Evolutionary conservation across 1,140 invertebrate species (phyloP), one percentile per base, ranked within the genome.

Genomic region (Euura lappo): DNA sequence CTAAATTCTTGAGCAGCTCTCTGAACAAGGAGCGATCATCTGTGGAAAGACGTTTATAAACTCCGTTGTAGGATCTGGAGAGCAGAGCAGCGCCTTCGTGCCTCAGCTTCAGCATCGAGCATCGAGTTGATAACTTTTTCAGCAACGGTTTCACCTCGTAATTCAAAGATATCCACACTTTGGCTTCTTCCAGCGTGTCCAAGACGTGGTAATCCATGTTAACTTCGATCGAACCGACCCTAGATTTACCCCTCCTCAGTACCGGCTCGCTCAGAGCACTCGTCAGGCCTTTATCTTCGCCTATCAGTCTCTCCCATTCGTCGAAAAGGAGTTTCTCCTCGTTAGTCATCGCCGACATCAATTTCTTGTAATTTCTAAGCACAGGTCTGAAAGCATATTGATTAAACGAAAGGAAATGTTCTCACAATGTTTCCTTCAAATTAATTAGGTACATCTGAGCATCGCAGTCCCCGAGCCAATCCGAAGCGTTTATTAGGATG

Each of bases 391-490:
- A 78, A 76, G 51, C 44, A 66, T 70, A 70, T 71, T 4, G 8
- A 1, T 28, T 28, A 28, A 28, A 28, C 28, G 28, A 28, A 28
- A 28, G 1, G 28, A 28, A 28, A 28, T 28, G 28, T 28, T 28
- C 28, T 28, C 28, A 28, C 28, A 28, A 28, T 28, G 0, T 28
- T 28, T 1, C 28, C 28, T 28, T 28, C 28, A 28, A 64, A 64
- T 10, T 0, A 68, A 45, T 68, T 64, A 72, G 73, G 76, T 69
- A 84, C 81, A 66, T 67, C 67, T 82, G 78, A 69, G 69, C 45
- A 44, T 71, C 71, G 47, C 78, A 79, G 65, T 81, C 75, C 28
- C 80, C 82, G 51, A 86, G 74, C 84, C 84, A 86, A 73, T 85
- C 80, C 42, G 78, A 79, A 11, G 80, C 78, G 71, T 84, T 76